phyloP scores from a whole-genome alignment of 2,797 vertebrate genomes.

The Setipinna tenuifilis region DNA sequence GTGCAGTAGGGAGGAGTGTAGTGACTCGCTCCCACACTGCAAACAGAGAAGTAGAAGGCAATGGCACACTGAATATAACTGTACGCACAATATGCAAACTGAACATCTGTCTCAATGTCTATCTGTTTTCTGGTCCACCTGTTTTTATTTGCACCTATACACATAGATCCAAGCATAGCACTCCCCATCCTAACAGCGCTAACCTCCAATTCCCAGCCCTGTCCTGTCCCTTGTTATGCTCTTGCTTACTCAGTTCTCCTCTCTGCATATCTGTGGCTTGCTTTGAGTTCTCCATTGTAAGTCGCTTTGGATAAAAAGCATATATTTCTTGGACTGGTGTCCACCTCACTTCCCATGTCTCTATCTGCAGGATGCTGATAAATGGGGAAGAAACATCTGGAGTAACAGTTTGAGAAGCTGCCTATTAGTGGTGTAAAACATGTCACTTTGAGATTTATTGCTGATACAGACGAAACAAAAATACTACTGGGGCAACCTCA shows the following conservation, averaged over 20 bases:
- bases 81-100: background rate
- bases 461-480: conserved; percentile 26
- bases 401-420: conserved; percentile 25
- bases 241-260: too few relatives aligned
- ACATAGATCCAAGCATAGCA: too few relatives aligned
- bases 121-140: background rate
- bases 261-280: too few relatives aligned
- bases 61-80: background rate
- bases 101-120: background rate
- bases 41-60: background rate
- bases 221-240: too few relatives aligned
- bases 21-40: background rate
- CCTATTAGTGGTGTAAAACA: conserved; percentile 23
- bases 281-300: too few relatives aligned
- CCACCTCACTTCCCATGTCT: background rate
- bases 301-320: too few relatives aligned
- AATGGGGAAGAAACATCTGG: conserved; percentile 16
- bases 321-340: background rate
- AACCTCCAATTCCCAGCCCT: too few relatives aligned
- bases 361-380: background rate
- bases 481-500: background rate
- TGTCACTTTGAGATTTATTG: conserved; percentile 24
- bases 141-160: background rate
- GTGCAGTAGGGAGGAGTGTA: background rate
- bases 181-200: too few relatives aligned